Conservation (phyloP, 2,888 invertebrate species). For the Tetragnatha montana region DNA sequence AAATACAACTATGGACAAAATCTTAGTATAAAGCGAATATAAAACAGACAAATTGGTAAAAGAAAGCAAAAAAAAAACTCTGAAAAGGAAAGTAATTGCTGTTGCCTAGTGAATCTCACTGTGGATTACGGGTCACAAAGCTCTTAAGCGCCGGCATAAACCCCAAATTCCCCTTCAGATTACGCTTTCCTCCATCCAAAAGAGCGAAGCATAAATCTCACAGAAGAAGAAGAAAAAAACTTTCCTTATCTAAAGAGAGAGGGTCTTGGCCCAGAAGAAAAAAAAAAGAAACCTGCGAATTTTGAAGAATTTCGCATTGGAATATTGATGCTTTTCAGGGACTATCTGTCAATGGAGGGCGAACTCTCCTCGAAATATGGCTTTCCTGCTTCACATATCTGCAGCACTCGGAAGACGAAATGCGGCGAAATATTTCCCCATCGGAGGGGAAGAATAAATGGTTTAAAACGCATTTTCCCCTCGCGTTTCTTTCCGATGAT, state of each 20-base stretch:
- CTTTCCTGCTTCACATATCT: conserved; percentile 12
- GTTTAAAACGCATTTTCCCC: conserved; percentile 38
- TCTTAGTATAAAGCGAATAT: no score
- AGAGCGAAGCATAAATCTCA: not conserved
- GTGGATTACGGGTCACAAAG: not conserved
- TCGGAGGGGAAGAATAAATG: conserved; percentile 48
- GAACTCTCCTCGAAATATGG: conserved; percentile 29
- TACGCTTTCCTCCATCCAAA: not conserved
- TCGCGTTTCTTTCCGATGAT: conserved; percentile 17
- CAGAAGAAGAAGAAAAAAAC: not conserved
- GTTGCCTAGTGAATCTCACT: not conserved
- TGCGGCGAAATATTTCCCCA: conserved; percentile 36
- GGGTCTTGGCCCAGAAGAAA: not conserved
- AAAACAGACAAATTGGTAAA: no score
- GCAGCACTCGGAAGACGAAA: not conserved
- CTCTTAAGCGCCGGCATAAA: not conserved
- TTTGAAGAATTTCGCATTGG: conserved; percentile 54
- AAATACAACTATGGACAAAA: no score
- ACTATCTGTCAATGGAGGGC: conserved; percentile 41
- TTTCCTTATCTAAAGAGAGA: not conserved
- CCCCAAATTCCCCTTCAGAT: not conserved
- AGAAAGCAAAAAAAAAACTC: not conserved
- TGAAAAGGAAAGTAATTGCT: not conserved
- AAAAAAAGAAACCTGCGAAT: conserved; percentile 30
- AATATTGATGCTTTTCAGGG: conserved; percentile 54